Conservation (phyloP, 1,140 invertebrate species). For the Hypsibius dujardini region DNA sequence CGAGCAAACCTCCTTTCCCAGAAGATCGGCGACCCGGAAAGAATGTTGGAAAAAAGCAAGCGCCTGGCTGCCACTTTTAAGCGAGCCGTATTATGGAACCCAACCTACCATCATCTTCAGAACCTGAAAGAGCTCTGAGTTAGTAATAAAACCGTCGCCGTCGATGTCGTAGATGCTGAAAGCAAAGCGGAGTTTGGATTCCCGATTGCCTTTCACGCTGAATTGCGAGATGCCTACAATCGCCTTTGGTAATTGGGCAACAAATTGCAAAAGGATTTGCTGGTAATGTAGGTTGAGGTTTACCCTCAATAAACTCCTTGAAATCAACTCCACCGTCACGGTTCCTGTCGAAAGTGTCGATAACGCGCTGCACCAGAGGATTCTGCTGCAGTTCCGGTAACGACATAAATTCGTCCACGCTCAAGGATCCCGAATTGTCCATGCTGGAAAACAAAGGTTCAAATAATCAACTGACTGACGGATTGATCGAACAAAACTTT, state of each 20-base stretch:
- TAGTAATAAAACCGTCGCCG: constrained; percentile 3
- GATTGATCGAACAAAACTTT: no score
- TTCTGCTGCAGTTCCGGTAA: constrained; percentile 93
- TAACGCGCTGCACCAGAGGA: constrained; percentile 89
- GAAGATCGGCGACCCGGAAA: no score
- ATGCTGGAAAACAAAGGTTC: constrained; percentile 31
- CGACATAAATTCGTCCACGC: constrained; percentile 96
- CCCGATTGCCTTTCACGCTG: constrained; percentile 95
- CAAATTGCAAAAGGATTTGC: no score
- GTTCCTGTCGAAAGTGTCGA: constrained; percentile 96
- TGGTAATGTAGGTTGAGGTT: no score
- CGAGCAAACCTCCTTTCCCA: no score
- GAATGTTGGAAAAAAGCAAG: no score
- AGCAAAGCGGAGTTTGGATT: constrained; percentile 70
- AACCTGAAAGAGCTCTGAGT: constrained; percentile 9
- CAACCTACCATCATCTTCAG: constrained; percentile 7
- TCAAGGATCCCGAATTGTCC: constrained; percentile 89
- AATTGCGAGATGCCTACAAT: constrained; percentile 64
- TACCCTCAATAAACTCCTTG: constrained; percentile 91
- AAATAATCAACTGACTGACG: no score
- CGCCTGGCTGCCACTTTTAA: no score
- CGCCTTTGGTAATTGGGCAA: no score
- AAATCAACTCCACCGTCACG: constrained; percentile 93
- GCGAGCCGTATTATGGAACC: no score
- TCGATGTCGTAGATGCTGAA: constrained; percentile 16